phyloP scores from a whole-genome alignment of 2,888 invertebrate species.

The Pammene aurita region DNA sequence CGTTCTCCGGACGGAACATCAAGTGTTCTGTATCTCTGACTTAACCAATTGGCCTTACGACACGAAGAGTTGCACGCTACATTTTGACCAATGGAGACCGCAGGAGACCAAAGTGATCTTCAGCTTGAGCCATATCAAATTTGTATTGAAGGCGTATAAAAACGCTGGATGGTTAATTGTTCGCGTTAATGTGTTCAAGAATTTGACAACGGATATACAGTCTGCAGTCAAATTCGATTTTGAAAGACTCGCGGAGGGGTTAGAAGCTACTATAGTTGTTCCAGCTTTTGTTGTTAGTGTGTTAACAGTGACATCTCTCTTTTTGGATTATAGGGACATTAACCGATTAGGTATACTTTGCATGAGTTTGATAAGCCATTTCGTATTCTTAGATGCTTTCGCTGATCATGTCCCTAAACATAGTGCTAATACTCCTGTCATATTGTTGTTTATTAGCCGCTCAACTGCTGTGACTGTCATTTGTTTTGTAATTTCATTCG shows the following conservation, averaged over 20 bases:
- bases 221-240: conserved; percentile 19
- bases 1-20: conserved; percentile 5
- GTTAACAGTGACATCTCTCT: conserved; percentile 15
- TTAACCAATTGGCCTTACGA: conserved; percentile 32
- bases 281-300: conserved; percentile 24
- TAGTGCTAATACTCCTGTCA: conserved; percentile 50
- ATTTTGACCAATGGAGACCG: conserved; percentile 29
- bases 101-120: conserved; percentile 26
- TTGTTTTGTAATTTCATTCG: conserved; percentile 49
- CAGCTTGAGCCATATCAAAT: conserved; percentile 19
- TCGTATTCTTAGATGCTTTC: conserved; percentile 48
- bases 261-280: conserved; percentile 28
- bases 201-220: conserved; percentile 30
- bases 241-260: conserved; percentile 12
- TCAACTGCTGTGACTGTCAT: conserved; percentile 53
- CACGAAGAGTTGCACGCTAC: conserved; percentile 19
- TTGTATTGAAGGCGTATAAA: conserved; percentile 4
- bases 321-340: conserved; percentile 21
- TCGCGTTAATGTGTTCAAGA: conserved; percentile 3
- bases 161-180: conserved; percentile 24
- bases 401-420: conserved; percentile 50
- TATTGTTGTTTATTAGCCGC: conserved; percentile 55
- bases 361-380: conserved; percentile 56
- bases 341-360: conserved; percentile 50
- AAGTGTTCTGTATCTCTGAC: conserved; percentile 18